phyloP scores from a whole-genome alignment of 2,797 vertebrate genomes.

The Phrynocephalus vlangalii region DNA sequence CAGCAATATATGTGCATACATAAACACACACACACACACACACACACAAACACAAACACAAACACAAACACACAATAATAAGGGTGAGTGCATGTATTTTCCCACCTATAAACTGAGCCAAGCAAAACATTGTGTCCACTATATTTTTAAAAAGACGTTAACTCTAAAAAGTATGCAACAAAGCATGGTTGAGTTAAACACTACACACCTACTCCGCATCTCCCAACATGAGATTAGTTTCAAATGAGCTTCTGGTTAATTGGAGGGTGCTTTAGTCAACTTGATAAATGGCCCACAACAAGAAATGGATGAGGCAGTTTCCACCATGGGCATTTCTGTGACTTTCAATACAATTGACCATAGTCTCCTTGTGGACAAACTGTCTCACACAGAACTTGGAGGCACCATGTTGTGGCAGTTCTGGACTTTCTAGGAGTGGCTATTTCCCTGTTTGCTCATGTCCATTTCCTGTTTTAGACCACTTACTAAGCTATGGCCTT shows the following conservation, averaged over 20 bases:
- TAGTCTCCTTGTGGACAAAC: not conserved
- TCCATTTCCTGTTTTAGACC: too few relatives aligned
- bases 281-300: not conserved
- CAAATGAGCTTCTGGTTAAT: not conserved
- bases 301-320: not conserved
- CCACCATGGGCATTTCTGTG: not conserved
- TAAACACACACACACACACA: not conserved
- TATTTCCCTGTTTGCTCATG: not conserved
- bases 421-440: conserved; percentile 30
- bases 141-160: conserved; percentile 36
- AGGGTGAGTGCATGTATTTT: not conserved
- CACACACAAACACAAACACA: not conserved
- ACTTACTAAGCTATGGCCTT: too few relatives aligned
- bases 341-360: not conserved
- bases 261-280: not conserved
- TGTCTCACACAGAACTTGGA: not conserved
- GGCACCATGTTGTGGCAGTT: not conserved
- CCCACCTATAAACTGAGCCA: conserved; percentile 17
- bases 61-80: not conserved
- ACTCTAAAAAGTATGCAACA: not conserved
- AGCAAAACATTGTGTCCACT: conserved; percentile 5
- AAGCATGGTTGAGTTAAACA: conserved; percentile 15
- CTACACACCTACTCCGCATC: not conserved
- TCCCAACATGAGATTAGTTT: not conserved
- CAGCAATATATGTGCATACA: not conserved